Conservation (phyloP, 1,140 invertebrate genomes). For the Brevipalpus yothersi region DNA sequence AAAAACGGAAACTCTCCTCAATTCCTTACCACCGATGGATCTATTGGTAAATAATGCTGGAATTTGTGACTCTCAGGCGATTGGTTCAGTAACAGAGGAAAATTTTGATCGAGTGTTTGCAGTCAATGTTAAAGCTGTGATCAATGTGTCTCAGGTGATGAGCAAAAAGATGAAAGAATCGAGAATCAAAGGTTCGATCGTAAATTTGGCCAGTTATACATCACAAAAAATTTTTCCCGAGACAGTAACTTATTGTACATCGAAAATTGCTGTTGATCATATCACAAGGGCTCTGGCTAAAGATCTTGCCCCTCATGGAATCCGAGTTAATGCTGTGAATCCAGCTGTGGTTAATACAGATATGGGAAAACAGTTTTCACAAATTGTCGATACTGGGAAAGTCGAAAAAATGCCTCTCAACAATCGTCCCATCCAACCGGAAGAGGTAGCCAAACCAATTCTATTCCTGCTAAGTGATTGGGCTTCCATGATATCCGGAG, state of each 20-base stretch:
- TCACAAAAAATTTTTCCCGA: constrained; percentile 34
- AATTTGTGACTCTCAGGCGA: constrained; percentile 29
- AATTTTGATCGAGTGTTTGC: constrained; percentile 31
- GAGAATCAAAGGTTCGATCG: constrained; percentile 40
- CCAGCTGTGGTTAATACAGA: constrained; percentile 71
- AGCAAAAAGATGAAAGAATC: constrained; percentile 43
- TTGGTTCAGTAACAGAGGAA: constrained; percentile 35
- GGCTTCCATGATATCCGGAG: constrained; percentile 55
- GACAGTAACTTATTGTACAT: constrained; percentile 43
- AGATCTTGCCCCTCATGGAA: constrained; percentile 46
- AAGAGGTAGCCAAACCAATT: constrained; percentile 53
- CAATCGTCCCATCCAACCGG: constrained; percentile 34
- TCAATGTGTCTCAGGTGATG: constrained; percentile 54
- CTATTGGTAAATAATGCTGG: constrained; percentile 62
- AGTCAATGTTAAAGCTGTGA: constrained; percentile 54
- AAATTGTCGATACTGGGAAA: too few species aligned
- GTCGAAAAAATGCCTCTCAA: too few species aligned
- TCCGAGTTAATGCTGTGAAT: constrained; percentile 66
- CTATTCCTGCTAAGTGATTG: constrained; percentile 53
- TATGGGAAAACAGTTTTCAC: constrained; percentile 32
- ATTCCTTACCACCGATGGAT: constrained; percentile 25
- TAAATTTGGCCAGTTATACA: constrained; percentile 67
- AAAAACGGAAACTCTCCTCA: constrained; percentile 22
- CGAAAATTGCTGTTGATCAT: constrained; percentile 34
- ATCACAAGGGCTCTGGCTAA: constrained; percentile 45